Percentiles rank a stretch among this genome's conserved stretches.
phyloP scores from a whole-genome alignment of 2,113 vertebrate genomes.

The Oxyura jamaicensis region DNA sequence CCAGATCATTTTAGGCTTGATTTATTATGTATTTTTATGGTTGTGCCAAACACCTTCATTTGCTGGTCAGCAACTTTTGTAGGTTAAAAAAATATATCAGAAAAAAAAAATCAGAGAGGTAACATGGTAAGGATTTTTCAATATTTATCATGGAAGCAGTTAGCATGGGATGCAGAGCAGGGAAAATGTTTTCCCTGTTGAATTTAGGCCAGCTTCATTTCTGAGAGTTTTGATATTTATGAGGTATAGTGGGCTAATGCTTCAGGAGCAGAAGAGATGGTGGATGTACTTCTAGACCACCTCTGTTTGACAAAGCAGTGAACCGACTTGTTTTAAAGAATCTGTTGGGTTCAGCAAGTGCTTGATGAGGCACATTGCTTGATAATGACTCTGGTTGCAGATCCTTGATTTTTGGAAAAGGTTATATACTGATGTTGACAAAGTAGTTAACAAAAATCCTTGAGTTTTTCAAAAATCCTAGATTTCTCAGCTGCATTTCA shows the following conservation, averaged over 20 bases:
- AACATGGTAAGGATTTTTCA: not conserved
- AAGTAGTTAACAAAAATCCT: not conserved
- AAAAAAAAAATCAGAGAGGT: not conserved
- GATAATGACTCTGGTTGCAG: not conserved
- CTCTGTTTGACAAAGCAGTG: not conserved
- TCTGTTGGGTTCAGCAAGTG: not conserved
- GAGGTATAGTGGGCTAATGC: not conserved
- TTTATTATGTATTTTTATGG: not conserved
- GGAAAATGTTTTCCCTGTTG: not conserved
- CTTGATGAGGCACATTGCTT: not conserved
- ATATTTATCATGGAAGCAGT: not conserved
- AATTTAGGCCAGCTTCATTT: not conserved
- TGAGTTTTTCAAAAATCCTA: not conserved
- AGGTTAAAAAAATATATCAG: too few relatives aligned
- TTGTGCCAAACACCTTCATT: not conserved
- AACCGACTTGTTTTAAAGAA: not conserved
- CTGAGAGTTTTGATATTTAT: not conserved
- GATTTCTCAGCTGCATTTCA: not conserved
- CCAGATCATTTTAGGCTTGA: not conserved
- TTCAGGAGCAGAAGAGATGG: not conserved
- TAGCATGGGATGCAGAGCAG: not conserved
- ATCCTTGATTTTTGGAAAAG: not conserved
- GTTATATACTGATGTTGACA: not conserved
- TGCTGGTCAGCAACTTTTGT: not conserved
- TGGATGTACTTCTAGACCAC: not conserved